phyloP scores from a whole-genome alignment of 2,113 vertebrate species.

The Megaceryle torquata region DNA sequence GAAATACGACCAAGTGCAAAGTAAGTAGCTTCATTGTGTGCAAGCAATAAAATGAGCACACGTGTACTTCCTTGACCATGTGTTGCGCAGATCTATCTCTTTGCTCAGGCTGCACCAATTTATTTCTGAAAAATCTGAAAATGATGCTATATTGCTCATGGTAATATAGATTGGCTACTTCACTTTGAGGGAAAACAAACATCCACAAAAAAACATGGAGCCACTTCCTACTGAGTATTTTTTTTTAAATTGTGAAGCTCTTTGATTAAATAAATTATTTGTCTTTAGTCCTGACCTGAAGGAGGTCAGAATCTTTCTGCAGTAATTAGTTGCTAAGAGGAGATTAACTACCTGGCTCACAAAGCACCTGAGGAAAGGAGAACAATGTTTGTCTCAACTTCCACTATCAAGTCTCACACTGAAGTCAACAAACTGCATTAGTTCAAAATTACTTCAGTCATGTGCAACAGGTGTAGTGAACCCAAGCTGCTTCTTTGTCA shows the following conservation, averaged over 20 bases:
- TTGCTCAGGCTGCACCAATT: background rate
- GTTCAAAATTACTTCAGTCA: background rate
- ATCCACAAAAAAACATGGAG: background rate
- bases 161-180: background rate
- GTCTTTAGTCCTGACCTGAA: background rate
- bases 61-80: background rate
- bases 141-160: background rate
- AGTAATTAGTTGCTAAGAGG: background rate
- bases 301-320: background rate
- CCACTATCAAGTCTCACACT: background rate
- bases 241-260: background rate
- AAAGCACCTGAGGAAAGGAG: background rate
- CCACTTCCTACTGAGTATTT: background rate
- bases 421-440: background rate
- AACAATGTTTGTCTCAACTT: background rate
- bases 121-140: background rate
- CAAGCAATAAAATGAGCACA: background rate
- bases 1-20: constrained; percentile 94
- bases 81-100: background rate
- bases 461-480: background rate
- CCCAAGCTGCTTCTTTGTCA: background rate
- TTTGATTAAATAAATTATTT: background rate
- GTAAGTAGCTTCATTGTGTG: constrained; percentile 75
- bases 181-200: background rate
- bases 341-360: background rate